Evolutionary conservation across 2,113 vertebrate genomes (phyloP), one percentile per base, ranked within the genome.

Genomic region (Montifringilla adamsi): DNA sequence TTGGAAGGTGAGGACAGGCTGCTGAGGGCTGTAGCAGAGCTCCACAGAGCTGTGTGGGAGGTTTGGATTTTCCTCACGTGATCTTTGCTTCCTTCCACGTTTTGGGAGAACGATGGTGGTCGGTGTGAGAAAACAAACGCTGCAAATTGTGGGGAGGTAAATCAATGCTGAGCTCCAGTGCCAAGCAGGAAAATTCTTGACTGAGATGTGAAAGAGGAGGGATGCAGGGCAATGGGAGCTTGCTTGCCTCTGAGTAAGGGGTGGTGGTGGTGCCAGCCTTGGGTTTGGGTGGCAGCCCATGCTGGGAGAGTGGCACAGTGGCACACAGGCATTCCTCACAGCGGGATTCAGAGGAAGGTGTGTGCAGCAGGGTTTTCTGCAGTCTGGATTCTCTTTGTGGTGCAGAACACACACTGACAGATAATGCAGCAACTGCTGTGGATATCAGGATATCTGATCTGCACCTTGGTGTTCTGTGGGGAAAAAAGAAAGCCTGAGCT

Each of bases 101-200:
- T 55, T 50, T 21, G 7, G 33, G 27, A 49, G 47, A 24, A 46
- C 3, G 41, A 13, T 13, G 23, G 43, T 1, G 10, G 9, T 21
- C 0, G 1, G 3, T 30, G 62, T 76, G 83, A 15, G 17, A 50
- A 58, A 63, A 70, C 11, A 44, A 50, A 44, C 0, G 0, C 37
- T 37, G 68, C 58, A 16, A 35, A 39, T 9, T 9, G 16, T 22
- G 43, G 20, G 28, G 24, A n/a, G 14, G 56, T 62, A 49, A 81
- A 84, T 50, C 33, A 41, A 0, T 31, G 33, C 49, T 58, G 37
- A 58, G 35, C 55, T 70, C 43, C 58, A 41, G 33, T 26, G 53
- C 47, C 53, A 30, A 9, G 47, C 16, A 23, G 52, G 33, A 31
- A 37, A 52, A 33, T 8, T 39, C 52, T 67, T 12, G 2, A 4